Base-by-base conservation (phyloP, 2,113 vertebrate genomes). In the Corapipo altera region DNA sequence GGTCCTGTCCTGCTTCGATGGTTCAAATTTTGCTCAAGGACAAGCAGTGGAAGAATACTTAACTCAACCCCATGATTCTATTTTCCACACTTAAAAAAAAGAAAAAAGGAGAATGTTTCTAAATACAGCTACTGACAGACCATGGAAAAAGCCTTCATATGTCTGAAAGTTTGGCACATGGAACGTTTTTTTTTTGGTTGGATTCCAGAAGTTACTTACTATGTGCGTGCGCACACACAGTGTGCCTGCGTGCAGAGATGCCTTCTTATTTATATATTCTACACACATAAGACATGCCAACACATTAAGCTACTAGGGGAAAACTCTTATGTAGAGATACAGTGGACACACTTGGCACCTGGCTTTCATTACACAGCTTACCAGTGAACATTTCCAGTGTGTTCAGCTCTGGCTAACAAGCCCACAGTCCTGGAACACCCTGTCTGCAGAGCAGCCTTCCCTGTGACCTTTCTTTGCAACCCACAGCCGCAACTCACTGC, bases 41-140 rank as follows among this genome's bases (percentile, higher is more conserved):
- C 58, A 92, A 87, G 70, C 41, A 86, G 61, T 72, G 85, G 85
- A 91, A 95, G 90, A 95, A 96, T 88, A 92, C 90, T 92, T 91
- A 93, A 91, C 43, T 80, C 88, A 95, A 96, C 48, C 91, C 79
- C 80, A 57, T 72, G 69, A 93, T 79, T 93, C 81, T 85, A 69
- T 89, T 96, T 97, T 97, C 90, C 96, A 93, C 94, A 89, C 43
- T 96, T 59, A 46, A 49, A 58, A 72, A 75, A 59, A 66, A 65
- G 4, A 80, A 84, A 95, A 95, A 92, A 59, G 43, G 69, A 81
- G 96, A 95, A 93, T 75, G 88, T 96, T 97, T 97, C 97, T 97
- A 98, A 98, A 97, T 97, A 97, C 95, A 97, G 96, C 93, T 95
- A 93, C 96, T 95, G 71, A 96, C 91, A 62, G 95, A 96, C 86